phyloP scores from a whole-genome alignment of 2,113 vertebrate species.

The Triplophysa tibetana region DNA sequence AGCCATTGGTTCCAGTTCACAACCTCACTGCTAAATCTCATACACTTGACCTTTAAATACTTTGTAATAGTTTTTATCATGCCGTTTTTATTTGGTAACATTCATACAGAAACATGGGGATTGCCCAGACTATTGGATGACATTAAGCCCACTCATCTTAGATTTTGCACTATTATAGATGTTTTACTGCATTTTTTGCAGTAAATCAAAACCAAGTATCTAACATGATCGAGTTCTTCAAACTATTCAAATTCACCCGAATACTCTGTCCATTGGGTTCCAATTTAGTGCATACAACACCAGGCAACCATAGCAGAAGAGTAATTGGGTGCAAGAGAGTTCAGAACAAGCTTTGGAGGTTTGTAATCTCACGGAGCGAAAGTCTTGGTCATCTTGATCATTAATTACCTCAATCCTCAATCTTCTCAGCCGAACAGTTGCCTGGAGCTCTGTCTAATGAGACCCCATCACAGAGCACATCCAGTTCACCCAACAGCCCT shows the following conservation, averaged over 20 bases:
- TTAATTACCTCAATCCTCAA: constrained; percentile 47
- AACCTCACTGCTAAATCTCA: no score
- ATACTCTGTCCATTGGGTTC: not conserved
- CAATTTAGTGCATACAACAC: not conserved
- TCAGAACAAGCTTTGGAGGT: not conserved
- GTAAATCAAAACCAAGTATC: not conserved
- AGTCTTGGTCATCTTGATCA: constrained; percentile 30
- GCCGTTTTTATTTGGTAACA: not conserved
- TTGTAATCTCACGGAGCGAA: not conserved
- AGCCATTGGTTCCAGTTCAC: no score
- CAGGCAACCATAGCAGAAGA: not conserved
- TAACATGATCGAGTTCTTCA: no score
- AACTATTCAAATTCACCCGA: not conserved
- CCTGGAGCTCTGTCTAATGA: constrained; percentile 38
- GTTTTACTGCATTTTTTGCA: not conserved
- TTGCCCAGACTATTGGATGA: not conserved
- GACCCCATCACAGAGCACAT: constrained; percentile 6
- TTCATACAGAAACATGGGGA: not conserved
- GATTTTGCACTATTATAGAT: not conserved
- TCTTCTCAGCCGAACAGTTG: constrained; percentile 17
- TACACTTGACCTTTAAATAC: no score
- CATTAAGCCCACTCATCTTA: not conserved
- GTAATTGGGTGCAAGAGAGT: not conserved
- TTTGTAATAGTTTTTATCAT: no score
- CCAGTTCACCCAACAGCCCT: constrained; percentile 39